A percentile compares a stretch with the other conserved stretches of the same genome.
Evolutionary conservation across 2,113 vertebrate genomes (phyloP).

Genomic region (Pachycephala philippinensis): DNA sequence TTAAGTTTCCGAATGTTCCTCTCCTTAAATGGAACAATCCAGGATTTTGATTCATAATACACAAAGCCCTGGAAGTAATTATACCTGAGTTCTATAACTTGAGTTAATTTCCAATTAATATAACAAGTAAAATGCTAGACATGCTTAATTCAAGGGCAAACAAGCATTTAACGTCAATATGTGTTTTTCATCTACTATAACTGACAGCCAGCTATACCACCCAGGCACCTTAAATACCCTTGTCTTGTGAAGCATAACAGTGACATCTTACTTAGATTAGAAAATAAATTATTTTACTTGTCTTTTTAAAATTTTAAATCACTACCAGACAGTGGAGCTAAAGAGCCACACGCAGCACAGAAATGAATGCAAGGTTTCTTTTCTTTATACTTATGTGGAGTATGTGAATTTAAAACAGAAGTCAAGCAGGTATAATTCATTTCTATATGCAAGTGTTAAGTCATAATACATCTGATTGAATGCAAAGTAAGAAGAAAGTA

Average conservation of each 20-base stretch:
- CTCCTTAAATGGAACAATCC: not conserved
- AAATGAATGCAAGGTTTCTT: not conserved
- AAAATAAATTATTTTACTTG: not conserved
- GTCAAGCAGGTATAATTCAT: not conserved
- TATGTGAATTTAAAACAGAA: slow-evolving; percentile 26
- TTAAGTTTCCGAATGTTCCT: not conserved
- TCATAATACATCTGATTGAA: not conserved
- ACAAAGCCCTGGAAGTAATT: not conserved
- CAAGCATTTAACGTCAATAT: not conserved
- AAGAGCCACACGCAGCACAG: slow-evolving; percentile 53
- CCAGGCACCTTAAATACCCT: not conserved
- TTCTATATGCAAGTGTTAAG: not conserved
- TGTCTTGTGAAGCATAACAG: not conserved
- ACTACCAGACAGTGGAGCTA: slow-evolving; percentile 73
- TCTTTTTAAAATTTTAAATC: slow-evolving; percentile 12
- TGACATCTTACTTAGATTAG: not conserved
- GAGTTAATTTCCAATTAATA: not conserved
- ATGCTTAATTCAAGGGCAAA: not conserved
- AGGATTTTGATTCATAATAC: not conserved
- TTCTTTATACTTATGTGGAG: not conserved
- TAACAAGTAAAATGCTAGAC: not conserved
- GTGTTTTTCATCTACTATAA: not conserved
- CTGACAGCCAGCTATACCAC: not conserved
- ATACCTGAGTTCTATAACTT: not conserved
- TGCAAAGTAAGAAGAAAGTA: not conserved